Evolutionary conservation across 2,888 invertebrate genomes (phyloP).

Genomic region (Xestia sexstrigata): DNA sequence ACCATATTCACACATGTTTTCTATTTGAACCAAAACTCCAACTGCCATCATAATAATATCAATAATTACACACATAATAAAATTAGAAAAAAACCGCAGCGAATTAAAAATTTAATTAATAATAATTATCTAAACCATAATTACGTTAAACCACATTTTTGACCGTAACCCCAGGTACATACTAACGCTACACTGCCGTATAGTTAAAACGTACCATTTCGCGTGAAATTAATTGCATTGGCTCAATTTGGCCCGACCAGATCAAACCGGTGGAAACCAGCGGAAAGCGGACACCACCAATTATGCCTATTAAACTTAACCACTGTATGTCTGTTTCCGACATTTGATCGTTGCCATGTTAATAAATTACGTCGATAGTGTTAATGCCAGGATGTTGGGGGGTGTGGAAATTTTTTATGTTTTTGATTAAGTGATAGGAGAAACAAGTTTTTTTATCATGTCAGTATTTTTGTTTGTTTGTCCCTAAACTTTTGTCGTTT

Average conservation of each 20-base stretch:
- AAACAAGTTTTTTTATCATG: not conserved
- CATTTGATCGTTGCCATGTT: conserved; percentile 64
- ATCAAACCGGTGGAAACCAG: conserved; percentile 67
- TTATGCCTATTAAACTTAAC: conserved; percentile 77
- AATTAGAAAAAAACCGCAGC: not conserved
- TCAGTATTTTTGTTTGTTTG: not conserved
- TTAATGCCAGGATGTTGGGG: conserved; percentile 9
- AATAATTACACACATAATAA: not conserved
- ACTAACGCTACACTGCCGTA: conserved; percentile 7
- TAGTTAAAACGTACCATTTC: conserved; percentile 60
- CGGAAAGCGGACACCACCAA: conserved; percentile 73
- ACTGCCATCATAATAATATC: not conserved
- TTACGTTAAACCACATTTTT: conserved; percentile 36
- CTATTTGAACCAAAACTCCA: too few species aligned
- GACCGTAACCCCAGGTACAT: conserved; percentile 36
- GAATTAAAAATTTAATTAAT: conserved; percentile 15
- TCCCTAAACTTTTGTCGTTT: too few species aligned
- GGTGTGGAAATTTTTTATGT: not conserved
- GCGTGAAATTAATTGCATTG: conserved; percentile 74
- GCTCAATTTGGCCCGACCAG: conserved; percentile 69
- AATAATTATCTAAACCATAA: conserved; percentile 18
- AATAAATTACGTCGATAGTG: conserved; percentile 50
- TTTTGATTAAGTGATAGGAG: not conserved
- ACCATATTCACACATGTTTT: not conserved
- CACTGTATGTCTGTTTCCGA: conserved; percentile 63